Evolutionary conservation across 1,140 invertebrate genomes (phyloP).

Genomic region (Asobara japonica): DNA sequence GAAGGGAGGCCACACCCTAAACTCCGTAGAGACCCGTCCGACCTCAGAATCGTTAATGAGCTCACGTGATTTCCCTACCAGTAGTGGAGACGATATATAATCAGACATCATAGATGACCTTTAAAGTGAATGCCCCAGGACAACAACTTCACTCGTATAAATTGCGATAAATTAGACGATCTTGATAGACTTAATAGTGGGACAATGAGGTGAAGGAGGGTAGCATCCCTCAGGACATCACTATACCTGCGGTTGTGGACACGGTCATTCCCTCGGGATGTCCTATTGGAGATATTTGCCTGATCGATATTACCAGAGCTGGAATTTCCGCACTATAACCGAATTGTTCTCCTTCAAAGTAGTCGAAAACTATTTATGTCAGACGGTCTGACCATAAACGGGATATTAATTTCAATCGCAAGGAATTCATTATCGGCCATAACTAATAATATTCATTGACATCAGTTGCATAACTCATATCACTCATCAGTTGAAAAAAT

Average conservation of each 20-base stretch:
- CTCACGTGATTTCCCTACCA: conserved; percentile 49
- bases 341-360: neutral
- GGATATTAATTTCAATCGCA: no score
- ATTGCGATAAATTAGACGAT: conserved; percentile 6
- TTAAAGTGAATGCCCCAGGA: neutral
- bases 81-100: conserved; percentile 29
- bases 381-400: no score
- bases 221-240: conserved; percentile 50
- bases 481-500: no score
- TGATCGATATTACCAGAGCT: conserved; percentile 32
- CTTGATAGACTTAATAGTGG: neutral
- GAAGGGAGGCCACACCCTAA: conserved; percentile 23
- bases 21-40: conserved; percentile 35
- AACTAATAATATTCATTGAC: no score
- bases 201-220: conserved; percentile 27
- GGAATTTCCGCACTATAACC: neutral
- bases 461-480: no score
- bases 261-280: conserved; percentile 32
- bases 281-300: conserved; percentile 35
- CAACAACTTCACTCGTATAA: neutral
- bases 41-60: conserved; percentile 58
- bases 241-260: conserved; percentile 52
- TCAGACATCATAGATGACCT: conserved; percentile 30
- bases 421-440: no score
- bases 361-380: conserved; percentile 6